Evolutionary conservation across 2,888 invertebrate species (phyloP), one percentile per base, ranked within the genome.

Genomic region (Agonopterix arenella): DNA sequence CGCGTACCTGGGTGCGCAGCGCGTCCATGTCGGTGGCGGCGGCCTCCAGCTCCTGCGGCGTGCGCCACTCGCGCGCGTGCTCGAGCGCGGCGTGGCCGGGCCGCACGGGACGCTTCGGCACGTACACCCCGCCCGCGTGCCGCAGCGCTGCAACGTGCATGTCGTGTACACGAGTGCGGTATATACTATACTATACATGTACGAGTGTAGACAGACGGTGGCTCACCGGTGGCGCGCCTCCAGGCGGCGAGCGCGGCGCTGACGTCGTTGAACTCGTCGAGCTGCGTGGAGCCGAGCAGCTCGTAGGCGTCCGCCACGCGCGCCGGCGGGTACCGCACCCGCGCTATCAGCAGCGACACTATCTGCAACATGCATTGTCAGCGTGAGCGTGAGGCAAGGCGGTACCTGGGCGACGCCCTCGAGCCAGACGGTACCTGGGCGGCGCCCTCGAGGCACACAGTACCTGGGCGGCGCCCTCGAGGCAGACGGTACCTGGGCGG

Each of bases 271-370:
- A 94, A 93, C 80, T 97, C 97, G 80, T 97, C 97, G 47, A 97
- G 90, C 83, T 94, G 96, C 50, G 97, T 96, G 13, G 96, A 75
- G 70, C 91, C 97, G 73, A 97, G 93, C 62, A 98, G 85, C 82
- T 98, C 97, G 75, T 95, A 93, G 7, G 97, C 96, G 84, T 97
- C 95, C 0, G 97, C 96, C 49, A 94, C 79, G 60, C 94, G 91
- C 70, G 93, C 93, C 2, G 91, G 83, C 18, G 90, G 66, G 79
- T 95, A 96, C 46, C 76, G 71, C 57, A 92, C 90, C 60, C 89
- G 89, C 47, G 89, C 84, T 62, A 93, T 90, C 49, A 97, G 89
- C 78, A 94, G 92, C 55, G 28, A 28, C 66, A 94, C 93, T 61
- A 94, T 93, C 58, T 92, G 90, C 36, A 50, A 49, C 52, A 67